phyloP scores from a whole-genome alignment of 2,113 vertebrate genomes.

The Orthonyx spaldingii region DNA sequence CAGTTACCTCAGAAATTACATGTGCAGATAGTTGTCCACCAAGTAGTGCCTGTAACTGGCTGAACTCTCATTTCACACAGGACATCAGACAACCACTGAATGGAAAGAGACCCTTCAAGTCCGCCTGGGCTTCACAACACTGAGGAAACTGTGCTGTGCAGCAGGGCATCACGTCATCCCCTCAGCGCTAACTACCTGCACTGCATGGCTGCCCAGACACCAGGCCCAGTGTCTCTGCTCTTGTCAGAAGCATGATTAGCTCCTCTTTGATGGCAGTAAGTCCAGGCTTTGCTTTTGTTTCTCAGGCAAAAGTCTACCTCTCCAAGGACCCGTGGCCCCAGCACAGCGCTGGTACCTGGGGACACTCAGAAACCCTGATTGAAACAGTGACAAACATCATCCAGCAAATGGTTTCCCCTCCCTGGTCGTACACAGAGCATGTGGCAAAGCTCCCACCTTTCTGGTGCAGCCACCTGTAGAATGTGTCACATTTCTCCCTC shows the following conservation, averaged over 20 bases:
- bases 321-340: not conserved
- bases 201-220: not conserved
- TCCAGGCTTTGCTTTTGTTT: not conserved
- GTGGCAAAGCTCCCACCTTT: not conserved
- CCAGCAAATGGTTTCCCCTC: not conserved
- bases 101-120: not conserved
- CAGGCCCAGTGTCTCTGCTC: not conserved
- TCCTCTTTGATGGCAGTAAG: not conserved
- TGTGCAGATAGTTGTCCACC: not conserved
- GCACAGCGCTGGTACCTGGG: not conserved
- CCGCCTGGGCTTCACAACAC: not conserved
- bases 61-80: not conserved
- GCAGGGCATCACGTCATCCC: accelerated
- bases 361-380: not conserved
- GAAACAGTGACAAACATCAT: not conserved
- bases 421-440: not conserved
- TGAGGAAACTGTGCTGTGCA: not conserved
- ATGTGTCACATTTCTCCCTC: not conserved
- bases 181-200: not conserved
- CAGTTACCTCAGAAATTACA: not conserved
- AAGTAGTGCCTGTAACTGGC: not conserved
- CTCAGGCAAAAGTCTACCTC: not conserved
- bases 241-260: not conserved
- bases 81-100: not conserved
- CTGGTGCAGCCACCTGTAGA: not conserved